A percentile compares a stretch with the other conserved stretches of the same genome.
phyloP scores from a whole-genome alignment of 2,888 invertebrate genomes.

The Mythimna pallens region DNA sequence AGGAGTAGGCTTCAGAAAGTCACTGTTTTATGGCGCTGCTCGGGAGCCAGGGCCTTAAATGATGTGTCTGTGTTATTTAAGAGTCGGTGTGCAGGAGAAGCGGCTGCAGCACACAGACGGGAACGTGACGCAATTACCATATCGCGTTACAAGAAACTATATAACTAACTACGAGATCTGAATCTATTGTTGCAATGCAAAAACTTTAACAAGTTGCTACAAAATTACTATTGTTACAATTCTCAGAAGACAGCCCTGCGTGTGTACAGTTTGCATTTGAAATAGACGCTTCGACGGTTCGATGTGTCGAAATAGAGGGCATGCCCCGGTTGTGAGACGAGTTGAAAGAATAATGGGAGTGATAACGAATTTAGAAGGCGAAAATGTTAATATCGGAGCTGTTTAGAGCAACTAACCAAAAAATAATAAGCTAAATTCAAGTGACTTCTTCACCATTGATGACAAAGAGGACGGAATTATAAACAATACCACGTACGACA shows the following conservation, averaged over 20 bases:
- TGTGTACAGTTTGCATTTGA: conserved; percentile 39
- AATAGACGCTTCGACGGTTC: conserved; percentile 47
- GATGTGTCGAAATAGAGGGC: conserved; percentile 35
- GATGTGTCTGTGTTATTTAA: conserved; percentile 49
- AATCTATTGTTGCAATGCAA: conserved; percentile 66
- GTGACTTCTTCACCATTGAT: not conserved
- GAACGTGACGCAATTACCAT: conserved; percentile 75
- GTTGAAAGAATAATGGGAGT: conserved; percentile 37
- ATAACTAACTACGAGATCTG: conserved; percentile 66
- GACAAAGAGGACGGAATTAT: not conserved
- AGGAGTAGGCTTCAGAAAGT: too few species aligned
- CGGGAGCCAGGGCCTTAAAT: conserved; percentile 27
- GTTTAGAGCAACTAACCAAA: not conserved
- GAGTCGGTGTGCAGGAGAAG: conserved; percentile 48
- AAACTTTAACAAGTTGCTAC: conserved; percentile 54
- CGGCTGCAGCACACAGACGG: conserved; percentile 64
- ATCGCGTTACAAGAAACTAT: conserved; percentile 70
- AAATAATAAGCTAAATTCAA: too few species aligned
- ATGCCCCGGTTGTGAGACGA: conserved; percentile 17
- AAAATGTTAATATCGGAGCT: not conserved
- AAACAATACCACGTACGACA: not conserved
- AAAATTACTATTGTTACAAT: conserved; percentile 57
- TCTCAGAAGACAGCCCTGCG: conserved; percentile 46
- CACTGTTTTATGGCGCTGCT: too few species aligned
- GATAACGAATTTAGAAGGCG: conserved; percentile 4